Conservation (phyloP, 2,888 invertebrate species). For the Sialis fuliginosa region DNA sequence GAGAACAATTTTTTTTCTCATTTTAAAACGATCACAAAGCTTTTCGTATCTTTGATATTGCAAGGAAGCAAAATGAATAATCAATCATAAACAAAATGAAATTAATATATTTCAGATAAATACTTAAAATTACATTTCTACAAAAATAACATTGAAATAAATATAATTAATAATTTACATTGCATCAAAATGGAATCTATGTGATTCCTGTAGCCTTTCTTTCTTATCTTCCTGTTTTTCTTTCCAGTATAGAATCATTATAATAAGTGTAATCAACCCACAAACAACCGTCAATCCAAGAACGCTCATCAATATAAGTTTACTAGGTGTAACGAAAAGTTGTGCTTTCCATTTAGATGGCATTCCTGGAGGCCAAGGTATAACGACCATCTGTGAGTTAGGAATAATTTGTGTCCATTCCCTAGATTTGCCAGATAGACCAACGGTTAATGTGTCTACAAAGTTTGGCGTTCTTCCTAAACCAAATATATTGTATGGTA, state of each 20-base stretch:
- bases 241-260: constrained; percentile 74
- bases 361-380: constrained; percentile 64
- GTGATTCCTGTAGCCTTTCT: constrained; percentile 61
- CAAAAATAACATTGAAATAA: no score
- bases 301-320: constrained; percentile 80
- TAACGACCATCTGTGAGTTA: constrained; percentile 92
- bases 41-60: no score
- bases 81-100: no score
- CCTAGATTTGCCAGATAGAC: constrained; percentile 48
- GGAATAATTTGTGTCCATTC: constrained; percentile 89
- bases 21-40: no score
- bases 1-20: no score
- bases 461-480: constrained; percentile 97
- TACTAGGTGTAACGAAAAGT: constrained; percentile 87
- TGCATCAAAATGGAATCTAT: constrained; percentile 73
- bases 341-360: constrained; percentile 77
- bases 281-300: constrained; percentile 76
- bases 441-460: constrained; percentile 74
- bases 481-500: constrained; percentile 92
- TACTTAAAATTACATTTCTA: no score
- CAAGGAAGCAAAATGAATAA: no score
- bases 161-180: constrained; percentile 34
- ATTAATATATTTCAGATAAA: no score
- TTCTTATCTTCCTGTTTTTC: constrained; percentile 69
- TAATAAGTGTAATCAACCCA: constrained; percentile 66